A percentile compares a stretch with the other conserved stretches of the same genome.
Conservation (phyloP, 2,797 vertebrate species). For the Catharus ustulatus region DNA sequence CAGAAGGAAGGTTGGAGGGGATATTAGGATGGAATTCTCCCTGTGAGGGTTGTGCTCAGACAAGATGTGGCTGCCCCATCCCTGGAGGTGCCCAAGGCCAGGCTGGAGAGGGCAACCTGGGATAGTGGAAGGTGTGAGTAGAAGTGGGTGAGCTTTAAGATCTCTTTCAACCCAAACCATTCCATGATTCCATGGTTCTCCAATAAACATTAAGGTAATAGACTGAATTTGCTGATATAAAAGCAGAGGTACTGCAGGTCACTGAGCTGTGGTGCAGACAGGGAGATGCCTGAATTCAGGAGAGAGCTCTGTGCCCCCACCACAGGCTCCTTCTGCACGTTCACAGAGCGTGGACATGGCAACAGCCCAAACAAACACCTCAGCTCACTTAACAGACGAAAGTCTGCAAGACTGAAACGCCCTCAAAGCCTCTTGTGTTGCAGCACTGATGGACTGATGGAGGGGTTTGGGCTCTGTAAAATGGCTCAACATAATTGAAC, state of each 20-base stretch:
- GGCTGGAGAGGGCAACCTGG: rapidly evolving
- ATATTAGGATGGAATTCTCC: background rate
- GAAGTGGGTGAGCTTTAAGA: background rate
- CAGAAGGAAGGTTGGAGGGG: background rate
- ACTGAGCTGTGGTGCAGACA: background rate
- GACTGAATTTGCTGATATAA: background rate
- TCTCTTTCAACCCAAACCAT: background rate
- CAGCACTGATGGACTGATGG: background rate
- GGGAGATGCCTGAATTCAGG: background rate
- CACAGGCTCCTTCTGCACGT: background rate
- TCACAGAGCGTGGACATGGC: background rate
- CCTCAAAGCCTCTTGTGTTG: background rate
- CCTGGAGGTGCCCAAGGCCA: background rate
- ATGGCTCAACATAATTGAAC: background rate
- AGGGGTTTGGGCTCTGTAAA: background rate
- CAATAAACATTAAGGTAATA: background rate
- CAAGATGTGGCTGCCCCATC: background rate
- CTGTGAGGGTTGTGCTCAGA: background rate
- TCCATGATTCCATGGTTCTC: background rate
- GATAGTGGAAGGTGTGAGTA: background rate
- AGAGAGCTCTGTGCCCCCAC: background rate
- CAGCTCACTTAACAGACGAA: background rate
- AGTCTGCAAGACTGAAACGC: background rate
- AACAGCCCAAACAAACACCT: background rate
- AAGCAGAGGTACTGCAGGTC: background rate